Conservation (phyloP, 2,888 invertebrate species). For the Masnerella sp. region DNA sequence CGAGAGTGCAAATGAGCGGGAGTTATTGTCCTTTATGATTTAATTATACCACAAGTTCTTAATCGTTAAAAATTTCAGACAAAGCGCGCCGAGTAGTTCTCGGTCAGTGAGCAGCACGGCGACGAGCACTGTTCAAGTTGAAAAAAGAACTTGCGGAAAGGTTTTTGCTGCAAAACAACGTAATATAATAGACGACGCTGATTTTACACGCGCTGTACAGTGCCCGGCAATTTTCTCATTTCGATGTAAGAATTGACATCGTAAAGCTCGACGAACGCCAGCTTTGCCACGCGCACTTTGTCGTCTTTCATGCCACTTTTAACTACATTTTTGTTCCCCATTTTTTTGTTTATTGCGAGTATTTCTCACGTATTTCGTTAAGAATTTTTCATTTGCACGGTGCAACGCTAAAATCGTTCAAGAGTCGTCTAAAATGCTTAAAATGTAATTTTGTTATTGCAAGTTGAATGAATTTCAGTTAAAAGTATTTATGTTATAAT, state of each 20-base stretch:
- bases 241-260: constrained; percentile 60
- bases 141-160: constrained; percentile 56
- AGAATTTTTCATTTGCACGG: constrained; percentile 58
- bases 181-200: constrained; percentile 57
- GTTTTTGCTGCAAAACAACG: constrained; percentile 58
- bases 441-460: no score
- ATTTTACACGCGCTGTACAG: constrained; percentile 52
- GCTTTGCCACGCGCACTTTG: constrained; percentile 33
- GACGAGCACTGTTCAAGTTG: constrained; percentile 56
- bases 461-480: no score
- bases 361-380: constrained; percentile 51
- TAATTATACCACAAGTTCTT: constrained; percentile 55
- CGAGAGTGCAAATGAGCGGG: constrained; percentile 30
- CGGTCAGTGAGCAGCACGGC: constrained; percentile 53
- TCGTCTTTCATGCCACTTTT: constrained; percentile 37
- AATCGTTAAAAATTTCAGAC: constrained; percentile 52
- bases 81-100: constrained; percentile 52
- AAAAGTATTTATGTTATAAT: no score
- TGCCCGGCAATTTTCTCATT: constrained; percentile 58
- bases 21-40: constrained; percentile 51
- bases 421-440: constrained; percentile 33
- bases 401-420: constrained; percentile 45
- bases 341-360: constrained; percentile 51
- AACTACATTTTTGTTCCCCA: constrained; percentile 57
- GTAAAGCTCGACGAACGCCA: constrained; percentile 53